Percentiles rank a stretch among this genome's conserved stretches.
Conservation (phyloP, 2,888 invertebrate species). For the Esperia sulphurella region DNA sequence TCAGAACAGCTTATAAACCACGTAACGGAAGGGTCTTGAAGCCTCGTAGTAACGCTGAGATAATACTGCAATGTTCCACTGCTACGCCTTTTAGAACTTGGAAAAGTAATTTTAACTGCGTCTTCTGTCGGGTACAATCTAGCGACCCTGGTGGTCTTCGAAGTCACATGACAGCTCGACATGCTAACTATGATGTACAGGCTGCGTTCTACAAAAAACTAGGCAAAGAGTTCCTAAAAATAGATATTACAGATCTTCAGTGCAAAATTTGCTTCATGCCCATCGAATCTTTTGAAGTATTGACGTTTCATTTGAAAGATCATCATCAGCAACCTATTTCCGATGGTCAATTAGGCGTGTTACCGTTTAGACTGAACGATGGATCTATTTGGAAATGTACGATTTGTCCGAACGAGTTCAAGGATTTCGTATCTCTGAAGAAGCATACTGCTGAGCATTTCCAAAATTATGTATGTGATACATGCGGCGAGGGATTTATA, state of each 20-base stretch:
- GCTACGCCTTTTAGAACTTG: slow-evolving; percentile 67
- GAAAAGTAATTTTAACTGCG: slow-evolving; percentile 68
- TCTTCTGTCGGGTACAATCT: slow-evolving; percentile 64
- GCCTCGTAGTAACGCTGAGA: slow-evolving; percentile 63
- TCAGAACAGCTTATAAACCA: slow-evolving; percentile 59
- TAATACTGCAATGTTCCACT: slow-evolving; percentile 65
- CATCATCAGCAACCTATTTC: slow-evolving; percentile 63
- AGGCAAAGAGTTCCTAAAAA: slow-evolving; percentile 65
- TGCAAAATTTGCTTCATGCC: slow-evolving; percentile 64
- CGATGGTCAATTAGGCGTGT: slow-evolving; percentile 60
- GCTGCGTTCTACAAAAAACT: slow-evolving; percentile 68
- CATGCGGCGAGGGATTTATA: slow-evolving; percentile 70
- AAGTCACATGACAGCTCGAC: slow-evolving; percentile 51
- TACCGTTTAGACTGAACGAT: slow-evolving; percentile 62
- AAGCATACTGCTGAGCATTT: slow-evolving; percentile 68
- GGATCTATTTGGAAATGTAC: slow-evolving; percentile 68
- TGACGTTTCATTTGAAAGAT: slow-evolving; percentile 59
- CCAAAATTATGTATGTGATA: slow-evolving; percentile 70
- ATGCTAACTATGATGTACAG: slow-evolving; percentile 61
- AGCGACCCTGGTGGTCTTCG: slow-evolving; percentile 58
- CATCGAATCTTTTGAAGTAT: slow-evolving; percentile 49
- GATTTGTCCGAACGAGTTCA: slow-evolving; percentile 64
- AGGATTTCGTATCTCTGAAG: slow-evolving; percentile 63
- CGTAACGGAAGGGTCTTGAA: slow-evolving; percentile 57
- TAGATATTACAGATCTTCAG: slow-evolving; percentile 66